A percentile compares a stretch with the other conserved stretches of the same genome.
These are phyloP conservation scores for Apamea epomidion DNA, from an alignment of 2,888 invertebrate genomes.

Conservation along the genomic window DNA sequence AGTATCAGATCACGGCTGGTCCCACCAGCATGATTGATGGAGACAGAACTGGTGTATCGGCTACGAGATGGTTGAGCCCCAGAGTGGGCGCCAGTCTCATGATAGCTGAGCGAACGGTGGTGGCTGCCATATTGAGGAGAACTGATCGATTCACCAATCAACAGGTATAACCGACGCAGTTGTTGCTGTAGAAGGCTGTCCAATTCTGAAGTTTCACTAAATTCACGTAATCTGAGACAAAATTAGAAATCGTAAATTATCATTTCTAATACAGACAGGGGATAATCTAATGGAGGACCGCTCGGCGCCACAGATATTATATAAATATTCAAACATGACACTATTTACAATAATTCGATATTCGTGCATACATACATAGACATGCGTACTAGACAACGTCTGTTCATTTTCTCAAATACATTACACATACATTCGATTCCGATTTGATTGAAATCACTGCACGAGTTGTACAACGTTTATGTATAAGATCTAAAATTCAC, in stretches of 20 bases:
- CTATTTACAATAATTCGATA: conserved; percentile 63
- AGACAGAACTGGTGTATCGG: conserved; percentile 45
- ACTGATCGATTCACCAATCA: conserved; percentile 54
- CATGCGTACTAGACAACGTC: conserved; percentile 17
- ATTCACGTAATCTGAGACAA: conserved; percentile 69
- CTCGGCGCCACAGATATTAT: conserved; percentile 40
- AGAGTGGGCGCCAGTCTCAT: conserved; percentile 46
- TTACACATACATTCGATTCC: conserved; percentile 44
- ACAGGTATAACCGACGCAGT: conserved; percentile 66
- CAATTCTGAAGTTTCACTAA: conserved; percentile 68
- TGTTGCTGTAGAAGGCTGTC: conserved; percentile 67
- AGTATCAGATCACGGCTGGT: conserved; percentile 53
- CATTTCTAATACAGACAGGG: conserved; percentile 62
- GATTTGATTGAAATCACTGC: conserved; percentile 51
- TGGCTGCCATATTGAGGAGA: conserved; percentile 47
- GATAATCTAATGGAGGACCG: conserved; percentile 37
- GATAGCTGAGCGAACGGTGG: conserved; percentile 22
- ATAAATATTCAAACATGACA: conserved; percentile 40
- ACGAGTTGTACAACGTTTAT: conserved; percentile 32
- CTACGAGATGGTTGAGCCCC: conserved; percentile 47
- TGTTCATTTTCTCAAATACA: conserved; percentile 43
- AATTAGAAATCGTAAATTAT: conserved; percentile 65
- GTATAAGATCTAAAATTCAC: conserved; percentile 61
- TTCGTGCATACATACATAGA: conserved; percentile 41
- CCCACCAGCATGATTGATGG: conserved; percentile 54